Conservation (phyloP, 1,140 invertebrate species). For the Metopolophium dirhodum region DNA sequence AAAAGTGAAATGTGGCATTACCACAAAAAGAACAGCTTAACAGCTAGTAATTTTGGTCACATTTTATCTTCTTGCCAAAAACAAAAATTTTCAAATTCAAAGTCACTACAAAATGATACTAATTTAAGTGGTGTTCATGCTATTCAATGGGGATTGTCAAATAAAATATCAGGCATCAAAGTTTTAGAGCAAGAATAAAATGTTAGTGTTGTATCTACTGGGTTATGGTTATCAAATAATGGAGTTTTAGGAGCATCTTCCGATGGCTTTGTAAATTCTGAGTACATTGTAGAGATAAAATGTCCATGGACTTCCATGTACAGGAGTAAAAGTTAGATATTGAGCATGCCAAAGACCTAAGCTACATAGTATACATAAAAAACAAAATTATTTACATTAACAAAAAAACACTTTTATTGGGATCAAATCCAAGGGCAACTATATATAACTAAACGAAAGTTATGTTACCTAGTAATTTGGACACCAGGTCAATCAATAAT, state of each 20-base stretch:
- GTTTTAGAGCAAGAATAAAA: not conserved
- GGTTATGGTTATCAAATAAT: not conserved
- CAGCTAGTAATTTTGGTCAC: not conserved
- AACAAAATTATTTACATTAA: not conserved
- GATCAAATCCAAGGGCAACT: not conserved
- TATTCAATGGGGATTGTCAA: not conserved
- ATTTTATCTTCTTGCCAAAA: not conserved
- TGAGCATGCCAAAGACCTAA: not conserved
- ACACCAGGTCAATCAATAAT: not conserved
- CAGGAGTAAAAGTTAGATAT: not conserved
- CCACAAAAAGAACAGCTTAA: not conserved
- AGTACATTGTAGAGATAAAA: not conserved
- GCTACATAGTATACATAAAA: not conserved
- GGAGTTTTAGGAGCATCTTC: conserved; percentile 32
- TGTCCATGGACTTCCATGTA: not conserved
- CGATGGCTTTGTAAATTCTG: not conserved
- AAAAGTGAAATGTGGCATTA: not conserved
- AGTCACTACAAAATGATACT: not conserved
- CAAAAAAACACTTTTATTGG: not conserved
- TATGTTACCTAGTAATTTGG: not conserved
- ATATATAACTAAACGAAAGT: not conserved
- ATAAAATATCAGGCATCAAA: not conserved
- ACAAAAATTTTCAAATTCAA: not conserved
- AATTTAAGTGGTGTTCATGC: not conserved
- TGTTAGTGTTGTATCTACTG: not conserved